Conservation (phyloP, 2,113 vertebrate genomes). For the Xiphophorus couchianus region DNA sequence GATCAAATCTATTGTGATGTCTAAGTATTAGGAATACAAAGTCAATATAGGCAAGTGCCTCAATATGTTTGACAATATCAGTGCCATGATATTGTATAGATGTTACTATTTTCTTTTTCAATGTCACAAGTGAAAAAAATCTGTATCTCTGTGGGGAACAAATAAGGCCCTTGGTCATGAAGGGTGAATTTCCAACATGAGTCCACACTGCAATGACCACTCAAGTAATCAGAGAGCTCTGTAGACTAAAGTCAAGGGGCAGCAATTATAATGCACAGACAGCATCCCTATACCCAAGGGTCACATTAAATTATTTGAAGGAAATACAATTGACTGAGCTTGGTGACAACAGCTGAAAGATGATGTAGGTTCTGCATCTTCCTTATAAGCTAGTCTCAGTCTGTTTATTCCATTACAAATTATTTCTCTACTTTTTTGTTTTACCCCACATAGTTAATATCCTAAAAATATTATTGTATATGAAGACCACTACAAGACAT, state of each 20-base stretch:
- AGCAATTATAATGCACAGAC: slow-evolving; percentile 63
- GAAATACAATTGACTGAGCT: slow-evolving; percentile 72
- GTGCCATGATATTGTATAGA: background rate
- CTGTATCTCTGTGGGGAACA: background rate
- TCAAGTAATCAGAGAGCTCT: slow-evolving; percentile 27
- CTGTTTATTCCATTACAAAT: slow-evolving; percentile 5
- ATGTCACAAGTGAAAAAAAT: background rate
- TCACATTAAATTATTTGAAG: slow-evolving; percentile 71
- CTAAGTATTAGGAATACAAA: background rate
- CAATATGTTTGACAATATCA: background rate
- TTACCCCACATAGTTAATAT: slow-evolving; percentile 5
- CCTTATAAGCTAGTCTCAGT: slow-evolving; percentile 24
- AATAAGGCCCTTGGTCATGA: slow-evolving; percentile 4
- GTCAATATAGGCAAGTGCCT: background rate
- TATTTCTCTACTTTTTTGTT: slow-evolving; percentile 2
- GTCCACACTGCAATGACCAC: background rate
- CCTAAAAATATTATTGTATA: slow-evolving; percentile 11
- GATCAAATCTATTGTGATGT: background rate
- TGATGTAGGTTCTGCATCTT: slow-evolving; percentile 50
- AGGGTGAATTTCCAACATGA: slow-evolving; percentile 14
- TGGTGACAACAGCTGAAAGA: slow-evolving; percentile 54
- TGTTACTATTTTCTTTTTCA: background rate
- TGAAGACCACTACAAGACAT: background rate
- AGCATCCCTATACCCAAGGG: slow-evolving; percentile 61
- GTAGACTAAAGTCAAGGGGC: slow-evolving; percentile 42